Conservation (phyloP, 2,888 invertebrate species). For the Pteria penguin region DNA sequence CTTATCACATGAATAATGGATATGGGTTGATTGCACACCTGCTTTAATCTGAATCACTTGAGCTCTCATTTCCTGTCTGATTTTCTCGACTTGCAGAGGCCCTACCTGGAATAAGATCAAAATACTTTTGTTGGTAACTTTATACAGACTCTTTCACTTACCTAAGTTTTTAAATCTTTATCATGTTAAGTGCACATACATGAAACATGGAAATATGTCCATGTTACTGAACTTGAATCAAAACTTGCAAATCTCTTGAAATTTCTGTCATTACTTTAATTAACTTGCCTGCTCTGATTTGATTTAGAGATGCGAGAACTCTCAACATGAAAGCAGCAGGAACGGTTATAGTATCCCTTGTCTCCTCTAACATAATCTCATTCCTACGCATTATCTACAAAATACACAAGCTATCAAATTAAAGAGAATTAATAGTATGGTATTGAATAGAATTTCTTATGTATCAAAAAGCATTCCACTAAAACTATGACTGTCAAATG, state of each 20-base stretch:
- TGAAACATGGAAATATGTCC: too few species aligned
- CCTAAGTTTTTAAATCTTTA: too few species aligned
- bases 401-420: too few species aligned
- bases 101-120: constrained; percentile 34
- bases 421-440: too few species aligned
- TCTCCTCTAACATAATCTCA: constrained; percentile 91
- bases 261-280: not conserved
- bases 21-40: too few species aligned
- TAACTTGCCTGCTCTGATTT: constrained; percentile 68
- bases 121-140: too few species aligned
- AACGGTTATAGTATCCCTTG: constrained; percentile 91
- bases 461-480: too few species aligned
- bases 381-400: constrained; percentile 90
- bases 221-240: not conserved
- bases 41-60: constrained; percentile 35
- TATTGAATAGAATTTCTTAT: too few species aligned
- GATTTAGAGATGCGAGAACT: constrained; percentile 79
- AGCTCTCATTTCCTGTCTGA: constrained; percentile 19
- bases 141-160: too few species aligned
- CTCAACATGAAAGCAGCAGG: constrained; percentile 92
- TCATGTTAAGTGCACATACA: too few species aligned
- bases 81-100: constrained; percentile 40
- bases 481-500: too few species aligned
- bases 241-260: not conserved
- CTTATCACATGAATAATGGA: too few species aligned